Evolutionary conservation across 2,113 vertebrate species (phyloP).

Genomic region (Callaeas wilsoni): DNA sequence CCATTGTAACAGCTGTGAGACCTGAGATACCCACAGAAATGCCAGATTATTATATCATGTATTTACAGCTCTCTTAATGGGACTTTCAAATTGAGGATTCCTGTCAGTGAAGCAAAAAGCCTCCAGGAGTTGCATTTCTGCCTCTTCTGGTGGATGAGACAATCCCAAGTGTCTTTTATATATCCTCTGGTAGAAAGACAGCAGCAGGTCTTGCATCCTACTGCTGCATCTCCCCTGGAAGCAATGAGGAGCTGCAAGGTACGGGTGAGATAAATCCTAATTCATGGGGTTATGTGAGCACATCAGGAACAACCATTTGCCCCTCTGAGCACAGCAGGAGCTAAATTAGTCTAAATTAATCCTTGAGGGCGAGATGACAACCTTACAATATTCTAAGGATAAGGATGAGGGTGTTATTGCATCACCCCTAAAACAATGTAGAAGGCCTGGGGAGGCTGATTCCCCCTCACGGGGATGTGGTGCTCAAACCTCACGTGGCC

Average conservation of each 20-base stretch:
- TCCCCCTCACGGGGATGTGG: neutral
- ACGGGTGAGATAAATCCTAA: neutral
- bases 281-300: neutral
- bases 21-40: neutral
- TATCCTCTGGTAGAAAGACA: neutral
- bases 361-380: neutral
- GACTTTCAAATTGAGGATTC: neutral
- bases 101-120: neutral
- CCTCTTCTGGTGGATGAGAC: neutral
- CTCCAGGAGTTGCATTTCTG: neutral
- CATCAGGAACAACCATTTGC: neutral
- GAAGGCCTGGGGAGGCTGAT: neutral
- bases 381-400: neutral
- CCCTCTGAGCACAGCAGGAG: neutral
- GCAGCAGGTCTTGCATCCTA: neutral
- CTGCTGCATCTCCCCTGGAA: neutral
- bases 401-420: neutral
- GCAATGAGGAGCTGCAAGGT: rapidly evolving
- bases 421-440: neutral
- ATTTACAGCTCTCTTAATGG: neutral
- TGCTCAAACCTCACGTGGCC: neutral
- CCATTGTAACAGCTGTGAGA: neutral
- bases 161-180: neutral
- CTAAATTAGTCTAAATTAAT: neutral
- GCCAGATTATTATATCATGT: neutral